Evolutionary conservation across 2,113 vertebrate genomes (phyloP).

Genomic region (Columba livia): DNA sequence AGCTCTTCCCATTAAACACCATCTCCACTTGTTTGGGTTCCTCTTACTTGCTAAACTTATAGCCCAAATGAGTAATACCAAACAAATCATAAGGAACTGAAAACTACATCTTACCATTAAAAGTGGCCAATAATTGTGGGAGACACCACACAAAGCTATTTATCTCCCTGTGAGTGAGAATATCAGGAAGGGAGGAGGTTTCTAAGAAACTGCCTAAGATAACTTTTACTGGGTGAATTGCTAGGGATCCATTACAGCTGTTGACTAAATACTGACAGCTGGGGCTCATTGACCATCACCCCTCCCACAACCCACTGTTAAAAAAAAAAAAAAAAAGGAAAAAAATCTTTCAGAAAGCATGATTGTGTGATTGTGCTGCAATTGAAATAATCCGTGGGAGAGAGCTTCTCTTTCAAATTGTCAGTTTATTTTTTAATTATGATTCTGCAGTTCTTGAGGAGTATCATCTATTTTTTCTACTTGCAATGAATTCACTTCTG

Average conservation of each 20-base stretch:
- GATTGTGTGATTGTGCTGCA: neutral
- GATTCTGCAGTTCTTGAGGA: neutral
- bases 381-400: neutral
- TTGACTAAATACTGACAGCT: neutral
- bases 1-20: neutral
- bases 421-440: neutral
- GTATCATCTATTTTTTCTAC: neutral
- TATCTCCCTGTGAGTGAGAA: rapidly evolving
- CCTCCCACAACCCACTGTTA: no score
- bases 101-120: neutral
- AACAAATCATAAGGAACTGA: neutral
- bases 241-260: neutral
- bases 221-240: neutral
- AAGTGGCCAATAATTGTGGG: rapidly evolving
- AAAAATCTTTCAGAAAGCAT: neutral
- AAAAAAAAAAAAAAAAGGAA: no score
- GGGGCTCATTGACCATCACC: neutral
- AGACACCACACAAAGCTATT: neutral
- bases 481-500: neutral
- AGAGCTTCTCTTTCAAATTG: neutral
- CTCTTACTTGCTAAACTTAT: neutral
- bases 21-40: neutral
- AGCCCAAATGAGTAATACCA: neutral
- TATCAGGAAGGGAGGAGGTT: rapidly evolving
- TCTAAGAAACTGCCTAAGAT: neutral